These are phyloP conservation scores for Drosophila teissieri DNA, from an alignment of 1,140 invertebrate species.

Conservation along the genomic window DNA sequence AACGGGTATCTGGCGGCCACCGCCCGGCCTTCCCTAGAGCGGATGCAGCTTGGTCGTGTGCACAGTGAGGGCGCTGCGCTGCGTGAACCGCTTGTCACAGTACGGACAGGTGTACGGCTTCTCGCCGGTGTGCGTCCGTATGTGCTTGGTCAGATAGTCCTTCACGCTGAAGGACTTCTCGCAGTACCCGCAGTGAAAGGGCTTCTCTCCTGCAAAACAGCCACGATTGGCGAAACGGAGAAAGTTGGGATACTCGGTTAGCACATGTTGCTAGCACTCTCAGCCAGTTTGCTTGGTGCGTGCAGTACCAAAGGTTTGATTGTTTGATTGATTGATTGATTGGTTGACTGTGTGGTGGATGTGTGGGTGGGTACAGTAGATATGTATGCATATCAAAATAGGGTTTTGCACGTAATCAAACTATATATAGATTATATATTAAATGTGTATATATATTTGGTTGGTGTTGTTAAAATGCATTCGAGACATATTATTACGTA, in stretches of 20 bases:
- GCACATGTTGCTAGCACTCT: constrained; percentile 41
- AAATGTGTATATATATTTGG: constrained; percentile 48
- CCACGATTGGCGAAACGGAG: constrained; percentile 33
- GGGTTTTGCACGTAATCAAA: constrained; percentile 57
- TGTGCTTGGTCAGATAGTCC: constrained; percentile 84
- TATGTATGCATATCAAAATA: constrained; percentile 59
- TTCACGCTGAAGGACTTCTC: constrained; percentile 84
- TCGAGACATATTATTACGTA: constrained; percentile 80
- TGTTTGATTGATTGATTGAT: constrained; percentile 53
- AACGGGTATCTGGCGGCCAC: constrained; percentile 59
- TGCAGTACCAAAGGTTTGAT: constrained; percentile 76
- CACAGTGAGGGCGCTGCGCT: constrained; percentile 81
- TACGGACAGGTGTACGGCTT: constrained; percentile 84
- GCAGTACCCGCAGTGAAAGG: constrained; percentile 81
- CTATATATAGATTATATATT: constrained; percentile 56
- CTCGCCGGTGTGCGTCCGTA: constrained; percentile 83
- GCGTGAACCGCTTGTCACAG: constrained; percentile 83
- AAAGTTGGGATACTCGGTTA: constrained; percentile 57
- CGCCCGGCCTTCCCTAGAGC: constrained; percentile 81
- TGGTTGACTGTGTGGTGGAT: constrained; percentile 60
- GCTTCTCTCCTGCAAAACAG: constrained; percentile 79
- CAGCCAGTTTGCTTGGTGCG: constrained; percentile 60
- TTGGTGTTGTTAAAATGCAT: constrained; percentile 75
- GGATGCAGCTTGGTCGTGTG: constrained; percentile 84
- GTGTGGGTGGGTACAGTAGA: constrained; percentile 60